Evolutionary conservation across 2,797 vertebrate species (phyloP), one percentile per base, ranked within the genome.

Genomic region (Alosa sapidissima): DNA sequence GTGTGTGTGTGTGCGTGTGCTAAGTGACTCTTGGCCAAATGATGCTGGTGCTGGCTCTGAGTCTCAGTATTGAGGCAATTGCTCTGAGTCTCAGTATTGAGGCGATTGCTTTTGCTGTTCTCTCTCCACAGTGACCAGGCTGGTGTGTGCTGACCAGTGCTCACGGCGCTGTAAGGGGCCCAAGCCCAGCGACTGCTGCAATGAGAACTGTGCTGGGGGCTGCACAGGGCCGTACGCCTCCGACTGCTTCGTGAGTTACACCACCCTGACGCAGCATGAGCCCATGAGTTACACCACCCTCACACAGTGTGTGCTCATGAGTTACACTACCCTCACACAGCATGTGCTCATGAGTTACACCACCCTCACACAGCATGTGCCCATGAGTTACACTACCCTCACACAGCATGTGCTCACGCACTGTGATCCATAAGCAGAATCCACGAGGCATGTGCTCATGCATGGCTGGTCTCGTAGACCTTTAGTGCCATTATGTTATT

Each of bases 71-170:
- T 41, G 41, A 41, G 41, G 41, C 3, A 3, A 3, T 41, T 41
- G 41, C 41, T 21, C 16, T 55, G 54, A 21, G 1, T 6, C 19
- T 8, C 21, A 78, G 41, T 78, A 28, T 0, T 41, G 36, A 75
- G 68, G 7, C 1, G n/a, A 62, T 41, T 7, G 36, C 36, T 41
- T 2, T 5, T 75, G 72, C 0, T 78, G 5, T 75, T 78, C 14
- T 11, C 2, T 45, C 11, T 81, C 16, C 78, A 16, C 81, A 99
- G 98, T 97, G 89, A 98, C 98, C 0, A 97, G 95, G 90, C 84
- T 95, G 85, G 95, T 94, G 89, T 99, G 98, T 91, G 98, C 98
- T 0, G 94, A 96, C 89, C 98, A 99, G 90, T 99, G 98, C 89
- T 97, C 96, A 0, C 90, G 93, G 0, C 94, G 97, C 48, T 99